Evolutionary conservation across 2,888 invertebrate species (phyloP).

Genomic region (Parnassius mnemosyne): DNA sequence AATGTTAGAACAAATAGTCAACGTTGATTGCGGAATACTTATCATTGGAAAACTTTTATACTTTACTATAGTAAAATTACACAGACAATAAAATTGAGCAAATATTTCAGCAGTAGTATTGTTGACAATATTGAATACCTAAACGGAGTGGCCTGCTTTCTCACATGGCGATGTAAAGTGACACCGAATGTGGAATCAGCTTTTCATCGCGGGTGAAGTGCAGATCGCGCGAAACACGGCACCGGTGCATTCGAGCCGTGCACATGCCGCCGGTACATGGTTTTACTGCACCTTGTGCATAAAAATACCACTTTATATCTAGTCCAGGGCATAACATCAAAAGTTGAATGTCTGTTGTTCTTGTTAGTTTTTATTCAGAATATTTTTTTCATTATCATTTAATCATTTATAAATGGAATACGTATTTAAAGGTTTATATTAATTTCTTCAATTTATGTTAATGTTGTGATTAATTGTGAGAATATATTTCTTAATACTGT

Average conservation of each 20-base stretch:
- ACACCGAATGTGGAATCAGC: conserved; percentile 57
- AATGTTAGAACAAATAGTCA: no score
- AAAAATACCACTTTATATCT: conserved; percentile 31
- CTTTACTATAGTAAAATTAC: no score
- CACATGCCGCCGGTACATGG: conserved; percentile 32
- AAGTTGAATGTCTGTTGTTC: conserved; percentile 6
- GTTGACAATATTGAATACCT: conserved; percentile 1
- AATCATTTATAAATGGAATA: no score
- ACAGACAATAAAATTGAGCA: no score
- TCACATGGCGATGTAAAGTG: conserved; percentile 50
- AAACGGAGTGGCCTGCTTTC: conserved; percentile 34
- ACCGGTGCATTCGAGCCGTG: conserved; percentile 29
- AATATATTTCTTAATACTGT: no score
- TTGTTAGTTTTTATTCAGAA: background rate
- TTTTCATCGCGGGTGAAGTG: conserved; percentile 41
- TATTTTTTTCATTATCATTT: no score
- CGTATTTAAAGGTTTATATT: no score
- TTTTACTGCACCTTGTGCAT: conserved; percentile 40
- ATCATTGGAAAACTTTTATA: no score
- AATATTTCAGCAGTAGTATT: background rate
- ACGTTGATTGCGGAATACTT: no score
- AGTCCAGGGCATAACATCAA: conserved; percentile 14
- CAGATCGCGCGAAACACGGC: conserved; percentile 49
- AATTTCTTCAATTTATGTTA: no score
- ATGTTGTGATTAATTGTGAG: no score